Conservation (phyloP, 2,113 vertebrate genomes). For the Cebus imitator region DNA sequence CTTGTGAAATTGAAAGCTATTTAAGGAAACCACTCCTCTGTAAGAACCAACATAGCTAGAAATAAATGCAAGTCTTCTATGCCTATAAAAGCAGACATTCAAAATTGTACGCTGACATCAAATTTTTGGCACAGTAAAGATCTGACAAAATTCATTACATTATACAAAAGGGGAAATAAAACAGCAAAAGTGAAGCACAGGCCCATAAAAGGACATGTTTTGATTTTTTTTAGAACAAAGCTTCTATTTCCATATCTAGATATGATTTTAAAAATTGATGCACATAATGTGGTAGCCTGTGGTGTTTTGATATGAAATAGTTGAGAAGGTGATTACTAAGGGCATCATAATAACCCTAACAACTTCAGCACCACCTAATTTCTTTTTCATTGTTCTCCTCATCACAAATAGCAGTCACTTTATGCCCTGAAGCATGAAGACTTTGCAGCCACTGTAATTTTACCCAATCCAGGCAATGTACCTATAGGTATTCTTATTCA, state of each 20-base stretch:
- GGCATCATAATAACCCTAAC: not conserved
- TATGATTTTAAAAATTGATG: not conserved
- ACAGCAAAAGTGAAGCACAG: not conserved
- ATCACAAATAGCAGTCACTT: constrained; percentile 37
- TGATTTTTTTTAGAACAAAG: not conserved
- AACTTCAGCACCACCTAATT: constrained; percentile 17
- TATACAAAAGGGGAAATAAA: not conserved
- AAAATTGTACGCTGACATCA: constrained; percentile 15
- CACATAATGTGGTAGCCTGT: not conserved
- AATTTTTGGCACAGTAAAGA: not conserved
- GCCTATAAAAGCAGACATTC: not conserved
- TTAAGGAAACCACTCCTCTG: not conserved
- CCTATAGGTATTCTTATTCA: not conserved
- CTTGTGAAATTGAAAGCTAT: not conserved
- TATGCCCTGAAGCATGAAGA: constrained; percentile 43
- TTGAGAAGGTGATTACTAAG: not conserved
- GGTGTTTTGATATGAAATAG: constrained; percentile 7
- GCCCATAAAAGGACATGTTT: not conserved
- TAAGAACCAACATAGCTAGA: not conserved
- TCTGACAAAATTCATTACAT: not conserved
- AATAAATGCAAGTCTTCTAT: not conserved
- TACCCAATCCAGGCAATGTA: not conserved
- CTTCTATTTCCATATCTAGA: not conserved
- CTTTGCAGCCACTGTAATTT: not conserved
- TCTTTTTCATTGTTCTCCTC: constrained; percentile 44